Evolutionary conservation across 2,888 invertebrate genomes (phyloP), one percentile per base, ranked within the genome.

Genomic region (Eudemis profundana): DNA sequence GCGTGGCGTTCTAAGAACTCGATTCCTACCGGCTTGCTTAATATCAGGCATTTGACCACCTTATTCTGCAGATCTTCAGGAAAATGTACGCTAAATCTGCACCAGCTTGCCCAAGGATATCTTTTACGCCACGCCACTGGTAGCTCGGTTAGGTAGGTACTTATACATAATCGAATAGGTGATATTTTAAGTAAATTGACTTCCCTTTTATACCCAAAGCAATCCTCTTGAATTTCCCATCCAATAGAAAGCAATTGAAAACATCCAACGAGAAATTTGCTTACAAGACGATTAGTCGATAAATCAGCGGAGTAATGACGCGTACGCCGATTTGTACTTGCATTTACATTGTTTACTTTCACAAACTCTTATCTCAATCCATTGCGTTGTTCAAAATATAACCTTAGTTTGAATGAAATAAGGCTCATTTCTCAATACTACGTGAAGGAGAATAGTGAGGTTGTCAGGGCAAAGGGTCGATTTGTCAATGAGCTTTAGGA

Each of bases 261-360:
- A 70, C 69, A 63, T 61, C 61, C 67, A 72, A 71, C 72, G 70
- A 72, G 74, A 74, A 73, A 74, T 75, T 73, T 71, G 66, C 72
- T 73, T 71, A 64, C 69, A 70, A 47, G 71, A 72, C 71, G 74
- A 73, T 71, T 68, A 72, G 72, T 68, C 47, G 27, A 51, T 64
- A 64, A 64, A 64, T 64, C 57, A 59, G 23, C 4, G 33, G 23
- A 21, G 56, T 50, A 64, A 64, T 42, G 80, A 84, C 83, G 84
- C 57, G 57, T 36, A 12, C 27, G 29, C 36, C 38, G 50, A 62
- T 63, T 54, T 57, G 51, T 51, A 42, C 33, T 46, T 46, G 49
- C 49, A 44, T 40, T n/a, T 27, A 33, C 8, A 33, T 2, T 53
- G 23, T 54, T 54, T 38, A 21, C 40, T 40, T 15, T 1, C 10